Percentiles rank a stretch among this genome's conserved stretches.
Evolutionary conservation across 2,113 vertebrate species (phyloP).

Genomic region (Rhabdomys dilectus): DNA sequence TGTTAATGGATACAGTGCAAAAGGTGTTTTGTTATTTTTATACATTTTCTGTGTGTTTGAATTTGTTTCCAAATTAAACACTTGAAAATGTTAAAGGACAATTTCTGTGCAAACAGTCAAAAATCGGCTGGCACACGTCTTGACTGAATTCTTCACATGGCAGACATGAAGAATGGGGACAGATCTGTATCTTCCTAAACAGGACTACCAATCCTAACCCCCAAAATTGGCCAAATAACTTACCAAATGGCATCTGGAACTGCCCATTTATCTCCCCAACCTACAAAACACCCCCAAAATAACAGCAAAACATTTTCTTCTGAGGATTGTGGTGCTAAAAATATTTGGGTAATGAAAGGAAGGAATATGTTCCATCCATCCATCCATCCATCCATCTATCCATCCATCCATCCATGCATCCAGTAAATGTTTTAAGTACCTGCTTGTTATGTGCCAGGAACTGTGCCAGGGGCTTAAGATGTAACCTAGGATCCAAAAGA

Average conservation of each 20-base stretch:
- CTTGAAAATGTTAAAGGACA: conserved; percentile 31
- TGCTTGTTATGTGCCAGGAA: background rate
- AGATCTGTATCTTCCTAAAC: conserved; percentile 17
- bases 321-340: conserved; percentile 17
- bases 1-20: conserved; percentile 36
- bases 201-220: background rate
- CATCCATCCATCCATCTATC: background rate
- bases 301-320: conserved; percentile 37
- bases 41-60: conserved; percentile 46
- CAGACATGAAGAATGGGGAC: conserved; percentile 6
- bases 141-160: conserved; percentile 25
- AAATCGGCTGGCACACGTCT: conserved; percentile 33
- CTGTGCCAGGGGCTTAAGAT: conserved; percentile 26
- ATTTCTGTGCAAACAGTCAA: conserved; percentile 52
- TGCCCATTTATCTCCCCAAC: background rate
- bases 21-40: conserved; percentile 47
- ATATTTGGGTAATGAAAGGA: conserved; percentile 50
- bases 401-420: conserved; percentile 6
- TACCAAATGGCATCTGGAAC: background rate
- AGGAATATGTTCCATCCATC: background rate
- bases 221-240: conserved; percentile 15
- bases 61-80: conserved; percentile 60
- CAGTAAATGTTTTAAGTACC: conserved; percentile 24
- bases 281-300: conserved; percentile 1
- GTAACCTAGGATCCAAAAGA: background rate